Percentiles rank a stretch among this genome's conserved stretches.
These are phyloP conservation scores for Plusia festucae DNA, from an alignment of 2,888 invertebrate genomes.

Conservation along the genomic window DNA sequence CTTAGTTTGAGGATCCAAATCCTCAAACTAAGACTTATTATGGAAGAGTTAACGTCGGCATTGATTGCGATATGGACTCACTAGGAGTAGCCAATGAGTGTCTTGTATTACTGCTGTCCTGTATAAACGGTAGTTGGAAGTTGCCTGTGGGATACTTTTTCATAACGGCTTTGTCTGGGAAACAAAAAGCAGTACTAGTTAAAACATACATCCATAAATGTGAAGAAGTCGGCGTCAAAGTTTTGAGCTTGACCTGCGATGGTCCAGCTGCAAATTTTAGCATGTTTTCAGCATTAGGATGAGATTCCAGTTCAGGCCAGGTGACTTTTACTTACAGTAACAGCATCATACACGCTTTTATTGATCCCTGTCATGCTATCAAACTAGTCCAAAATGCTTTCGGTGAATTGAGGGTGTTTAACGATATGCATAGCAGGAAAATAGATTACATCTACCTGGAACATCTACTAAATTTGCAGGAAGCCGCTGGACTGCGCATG, in stretches of 20 bases:
- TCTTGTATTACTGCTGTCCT: constrained; percentile 31
- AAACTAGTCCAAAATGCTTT: not conserved
- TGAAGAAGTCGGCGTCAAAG: constrained; percentile 24
- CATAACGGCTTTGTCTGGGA: constrained; percentile 21
- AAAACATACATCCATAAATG: constrained; percentile 13
- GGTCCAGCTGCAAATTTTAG: constrained; percentile 18
- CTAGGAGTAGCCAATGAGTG: constrained; percentile 26
- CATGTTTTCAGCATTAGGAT: not conserved
- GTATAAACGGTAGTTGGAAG: constrained; percentile 23
- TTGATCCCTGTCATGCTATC: not conserved
- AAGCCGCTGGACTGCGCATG: no score
- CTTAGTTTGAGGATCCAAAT: constrained; percentile 43
- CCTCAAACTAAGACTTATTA: constrained; percentile 27
- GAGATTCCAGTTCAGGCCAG: not conserved
- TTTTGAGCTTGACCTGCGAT: constrained; percentile 22
- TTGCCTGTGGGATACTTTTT: constrained; percentile 38
- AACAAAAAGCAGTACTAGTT: constrained; percentile 18
- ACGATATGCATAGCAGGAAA: not conserved
- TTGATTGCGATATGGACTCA: constrained; percentile 22
- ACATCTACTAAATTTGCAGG: not conserved
- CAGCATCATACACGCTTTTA: not conserved
- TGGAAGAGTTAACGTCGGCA: constrained; percentile 29
- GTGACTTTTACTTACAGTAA: not conserved
- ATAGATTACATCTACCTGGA: not conserved
- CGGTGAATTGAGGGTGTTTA: not conserved